Evolutionary conservation across 1,140 invertebrate species (phyloP).

Genomic region (Pissodes strobi): DNA sequence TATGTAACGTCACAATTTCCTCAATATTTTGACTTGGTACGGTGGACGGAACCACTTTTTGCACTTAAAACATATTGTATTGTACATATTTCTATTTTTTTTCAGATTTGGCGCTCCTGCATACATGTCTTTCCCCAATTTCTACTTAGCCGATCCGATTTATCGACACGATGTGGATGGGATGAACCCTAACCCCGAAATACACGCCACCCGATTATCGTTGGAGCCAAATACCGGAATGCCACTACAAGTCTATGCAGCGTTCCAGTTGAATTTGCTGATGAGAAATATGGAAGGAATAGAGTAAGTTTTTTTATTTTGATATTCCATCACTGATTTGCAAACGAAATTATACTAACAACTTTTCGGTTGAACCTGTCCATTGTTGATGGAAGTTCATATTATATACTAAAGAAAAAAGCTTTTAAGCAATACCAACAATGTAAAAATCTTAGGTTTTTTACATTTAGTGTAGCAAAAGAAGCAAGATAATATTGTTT

Average conservation of each 20-base stretch:
- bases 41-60: too few relatives aligned
- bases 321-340: too few relatives aligned
- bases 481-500: too few relatives aligned
- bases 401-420: neutral
- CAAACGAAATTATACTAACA: neutral
- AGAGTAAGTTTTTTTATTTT: slow-evolving; percentile 64
- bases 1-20: too few relatives aligned
- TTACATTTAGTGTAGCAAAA: too few relatives aligned
- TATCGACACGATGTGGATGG: slow-evolving; percentile 69
- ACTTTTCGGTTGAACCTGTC: neutral
- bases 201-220: slow-evolving; percentile 71
- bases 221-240: slow-evolving; percentile 75
- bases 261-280: slow-evolving; percentile 75
- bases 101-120: slow-evolving; percentile 73
- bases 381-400: neutral
- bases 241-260: slow-evolving; percentile 68
- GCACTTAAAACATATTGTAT: neutral
- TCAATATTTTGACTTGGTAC: too few relatives aligned
- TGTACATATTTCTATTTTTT: slow-evolving; percentile 5
- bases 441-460: too few relatives aligned
- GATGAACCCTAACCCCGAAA: slow-evolving; percentile 67
- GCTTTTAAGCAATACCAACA: too few relatives aligned
- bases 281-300: slow-evolving; percentile 62
- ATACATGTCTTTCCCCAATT: slow-evolving; percentile 85
- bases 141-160: slow-evolving; percentile 75